Evolutionary conservation across 2,888 invertebrate genomes (phyloP), one percentile per base, ranked within the genome.

Genomic region (Rhagium mordax): DNA sequence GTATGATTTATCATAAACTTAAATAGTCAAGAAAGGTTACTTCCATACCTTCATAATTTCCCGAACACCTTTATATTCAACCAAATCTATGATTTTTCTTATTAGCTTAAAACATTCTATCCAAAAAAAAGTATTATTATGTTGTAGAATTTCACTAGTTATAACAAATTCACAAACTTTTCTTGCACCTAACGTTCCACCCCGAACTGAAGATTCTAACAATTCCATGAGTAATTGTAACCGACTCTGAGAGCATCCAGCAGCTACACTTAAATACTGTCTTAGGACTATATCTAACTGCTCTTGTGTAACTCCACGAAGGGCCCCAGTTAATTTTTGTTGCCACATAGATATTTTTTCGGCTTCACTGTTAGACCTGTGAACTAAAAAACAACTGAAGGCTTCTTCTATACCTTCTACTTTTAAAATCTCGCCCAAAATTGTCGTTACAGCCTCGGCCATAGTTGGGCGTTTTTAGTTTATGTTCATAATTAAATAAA

Each of bases 41-140:
- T 24, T 33, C 48, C 6, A 48, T 87, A 93, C 94, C 90, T 96
- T 96, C 95, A 97, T 96, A 72, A 97, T 95, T 90, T 96, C 96
- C 79, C 96, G 89, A 0, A 97, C 96, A 15, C 96, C 98, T 89
- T 98, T 98, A 86, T 98, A 98, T 87, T 98, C 97, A 0, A 98
- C 98, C 71, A 95, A 94, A 48, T 94, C 94, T 82, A 98, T 95
- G 53, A 97, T 93, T 86, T 93, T 93, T 79, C 94, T 91, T 67
- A 98, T 93, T 3, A 98, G 89, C 79, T 91, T 91, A 86, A 98
- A 98, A 84, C 95, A 93, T 87, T 95, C 94, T 64, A 95, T 93
- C 98, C 98, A 98, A 87, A 96, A 97, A 78, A 95, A 94, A 78
- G 93, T 92, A 86, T 96, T 93, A 78, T 93, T 91, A 85, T 94